Conservation (phyloP, 1,140 invertebrate species). For the Trissolcus basalis region DNA sequence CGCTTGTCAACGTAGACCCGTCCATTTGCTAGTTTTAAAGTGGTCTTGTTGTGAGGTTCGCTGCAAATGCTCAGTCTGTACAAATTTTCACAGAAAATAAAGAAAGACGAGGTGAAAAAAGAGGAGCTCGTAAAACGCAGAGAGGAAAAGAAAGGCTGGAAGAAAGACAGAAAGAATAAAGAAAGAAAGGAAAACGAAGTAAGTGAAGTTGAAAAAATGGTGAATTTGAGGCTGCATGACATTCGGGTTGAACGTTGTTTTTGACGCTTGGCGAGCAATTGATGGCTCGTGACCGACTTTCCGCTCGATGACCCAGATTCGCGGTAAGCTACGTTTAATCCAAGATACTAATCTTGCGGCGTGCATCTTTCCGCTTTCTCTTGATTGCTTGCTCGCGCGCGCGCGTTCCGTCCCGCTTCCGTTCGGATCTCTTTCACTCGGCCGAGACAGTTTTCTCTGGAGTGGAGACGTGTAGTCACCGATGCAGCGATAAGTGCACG, state of each 20-base stretch:
- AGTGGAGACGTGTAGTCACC: not conserved
- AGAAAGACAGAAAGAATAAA: not conserved
- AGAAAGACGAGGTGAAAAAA: no score
- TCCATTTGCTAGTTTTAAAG: constrained; percentile 5
- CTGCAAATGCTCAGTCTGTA: no score
- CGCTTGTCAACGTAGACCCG: constrained; percentile 13
- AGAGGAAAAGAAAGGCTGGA: no score
- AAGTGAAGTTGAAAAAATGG: no score
- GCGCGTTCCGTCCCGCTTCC: constrained; percentile 30
- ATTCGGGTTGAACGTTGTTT: constrained; percentile 17
- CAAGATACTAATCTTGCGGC: constrained; percentile 62
- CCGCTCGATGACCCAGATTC: constrained; percentile 60
- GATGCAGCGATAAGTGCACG: constrained; percentile 10
- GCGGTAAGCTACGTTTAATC: constrained; percentile 45
- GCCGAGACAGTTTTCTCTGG: constrained; percentile 38
- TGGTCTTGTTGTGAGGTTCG: not conserved
- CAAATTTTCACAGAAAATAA: not conserved
- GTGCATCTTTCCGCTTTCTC: constrained; percentile 52
- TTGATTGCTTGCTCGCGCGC: constrained; percentile 4
- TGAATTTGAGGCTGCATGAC: no score
- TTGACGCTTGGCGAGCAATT: constrained; percentile 65
- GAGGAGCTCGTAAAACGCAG: no score
- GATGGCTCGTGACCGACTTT: constrained; percentile 72
- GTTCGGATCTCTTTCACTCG: constrained; percentile 42
- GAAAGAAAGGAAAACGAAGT: constrained; percentile 15